Percentiles rank a stretch among this genome's conserved stretches.
Evolutionary conservation across 2,888 invertebrate genomes (phyloP).

Genomic region (Nomada flava): DNA sequence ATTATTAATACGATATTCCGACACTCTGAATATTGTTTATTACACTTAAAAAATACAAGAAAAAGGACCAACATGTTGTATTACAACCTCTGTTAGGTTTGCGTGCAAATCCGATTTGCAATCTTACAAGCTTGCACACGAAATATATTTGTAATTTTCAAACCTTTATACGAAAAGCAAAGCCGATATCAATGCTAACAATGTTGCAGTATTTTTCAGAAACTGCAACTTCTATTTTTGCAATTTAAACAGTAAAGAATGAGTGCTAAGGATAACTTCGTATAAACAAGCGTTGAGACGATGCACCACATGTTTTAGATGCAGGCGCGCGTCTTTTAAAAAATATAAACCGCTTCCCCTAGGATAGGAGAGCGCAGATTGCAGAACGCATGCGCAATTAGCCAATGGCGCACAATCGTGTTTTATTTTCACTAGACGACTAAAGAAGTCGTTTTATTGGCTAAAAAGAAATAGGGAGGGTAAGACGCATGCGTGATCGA

Average conservation of each 20-base stretch:
- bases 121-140: neutral
- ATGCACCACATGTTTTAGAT: neutral
- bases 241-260: neutral
- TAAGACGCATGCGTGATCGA: slow-evolving; percentile 16
- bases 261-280: no score
- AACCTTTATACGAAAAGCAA: neutral
- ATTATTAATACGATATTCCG: no score
- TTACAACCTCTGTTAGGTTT: neutral
- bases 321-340: neutral
- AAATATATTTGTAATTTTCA: neutral
- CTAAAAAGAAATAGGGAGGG: neutral
- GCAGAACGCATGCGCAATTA: neutral
- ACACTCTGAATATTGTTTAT: slow-evolving; percentile 2
- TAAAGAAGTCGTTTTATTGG: slow-evolving; percentile 25
- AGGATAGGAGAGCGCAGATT: neutral
- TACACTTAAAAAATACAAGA: slow-evolving; percentile 39
- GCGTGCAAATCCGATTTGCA: neutral
- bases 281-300: neutral
- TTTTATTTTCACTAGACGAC: neutral
- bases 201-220: neutral
- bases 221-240: neutral
- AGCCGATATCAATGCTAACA: neutral
- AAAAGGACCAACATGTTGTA: neutral
- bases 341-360: neutral
- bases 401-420: neutral